These are phyloP conservation scores for Pterostichus niger DNA, from an alignment of 2,888 invertebrate genomes.

Conservation along the genomic window DNA sequence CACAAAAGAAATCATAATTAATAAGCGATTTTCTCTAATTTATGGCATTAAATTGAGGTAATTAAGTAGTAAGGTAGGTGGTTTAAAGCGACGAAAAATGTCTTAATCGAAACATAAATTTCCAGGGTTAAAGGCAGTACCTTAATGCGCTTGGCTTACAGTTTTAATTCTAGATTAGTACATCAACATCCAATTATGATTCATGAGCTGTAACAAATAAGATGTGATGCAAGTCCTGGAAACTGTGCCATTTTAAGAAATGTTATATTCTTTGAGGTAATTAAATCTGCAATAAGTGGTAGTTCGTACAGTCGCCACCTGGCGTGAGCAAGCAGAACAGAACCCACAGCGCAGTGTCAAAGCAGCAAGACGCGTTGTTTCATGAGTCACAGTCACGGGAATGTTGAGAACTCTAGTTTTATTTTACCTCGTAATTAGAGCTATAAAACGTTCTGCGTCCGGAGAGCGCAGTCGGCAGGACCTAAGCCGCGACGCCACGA, in stretches of 20 bases:
- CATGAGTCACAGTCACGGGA: not conserved
- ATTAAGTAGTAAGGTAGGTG: no score
- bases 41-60: no score
- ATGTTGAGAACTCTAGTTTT: slow-evolving; percentile 55
- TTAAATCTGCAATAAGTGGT: not conserved
- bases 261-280: not conserved
- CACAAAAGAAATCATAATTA: no score
- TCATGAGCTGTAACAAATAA: no score
- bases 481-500: not conserved
- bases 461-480: not conserved
- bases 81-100: no score
- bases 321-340: not conserved
- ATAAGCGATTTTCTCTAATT: no score
- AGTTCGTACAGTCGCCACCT: not conserved
- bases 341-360: not conserved
- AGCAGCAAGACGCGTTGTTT: slow-evolving; percentile 21
- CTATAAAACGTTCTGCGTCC: slow-evolving; percentile 30
- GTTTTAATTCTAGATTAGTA: no score
- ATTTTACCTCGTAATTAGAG: slow-evolving; percentile 59
- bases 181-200: not conserved
- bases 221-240: not conserved
- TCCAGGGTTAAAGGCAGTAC: no score
- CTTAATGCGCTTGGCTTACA: no score
- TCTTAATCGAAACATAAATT: no score
- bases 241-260: not conserved